Base-by-base conservation (phyloP, 2,888 invertebrate genomes). In the Cheilosia pagana region DNA sequence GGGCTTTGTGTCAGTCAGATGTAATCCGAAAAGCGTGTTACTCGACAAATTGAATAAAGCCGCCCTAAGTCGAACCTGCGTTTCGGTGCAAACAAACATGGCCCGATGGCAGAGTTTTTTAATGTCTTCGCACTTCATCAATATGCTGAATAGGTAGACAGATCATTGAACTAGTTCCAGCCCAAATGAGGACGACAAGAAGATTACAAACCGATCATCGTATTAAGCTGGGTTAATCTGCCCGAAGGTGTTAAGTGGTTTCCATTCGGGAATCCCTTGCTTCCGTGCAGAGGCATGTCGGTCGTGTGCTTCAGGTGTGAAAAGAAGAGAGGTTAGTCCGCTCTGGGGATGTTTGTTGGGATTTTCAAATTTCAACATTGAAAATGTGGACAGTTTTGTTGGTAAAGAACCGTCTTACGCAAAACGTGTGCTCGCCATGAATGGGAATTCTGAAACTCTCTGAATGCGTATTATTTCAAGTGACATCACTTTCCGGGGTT, bases 1-100 rank as follows among this genome's bases (percentile, higher is more conserved):
- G 85, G 85, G 85, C 71, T 81, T 81, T 81, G 75, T 35, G 35
- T 35, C 35, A 35, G 35, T 90, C 90, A 88, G 89, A 88, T 77
- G 89, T 91, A 91, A 91, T 90, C 90, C 88, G 77, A 87, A 89
- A 91, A 91, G 90, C 90, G 89, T 89, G 90, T 91, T 91, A 89
- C 88, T 89, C 83, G 90, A 88, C 89, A 89, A 91, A 90, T 91
- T 91, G 87, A 89, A 88, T 88, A 88, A 88, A 88, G 74, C 87
- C 88, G 60, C 7, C 75, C 81, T 71, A 85, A 85, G 81, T 55
- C 71, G 60, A 55, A 60, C 75, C 65, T 75, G 70, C 75, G 41
- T 55, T 67, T 72, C 41, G 76, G 45, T 62, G 68, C 77, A 81
- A 74, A 86, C 77, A 82, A 77, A 86, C 68, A 79, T 55, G n/a